Base-by-base conservation (phyloP, 1,140 invertebrate genomes). In the Leptonema lineaticorne region DNA sequence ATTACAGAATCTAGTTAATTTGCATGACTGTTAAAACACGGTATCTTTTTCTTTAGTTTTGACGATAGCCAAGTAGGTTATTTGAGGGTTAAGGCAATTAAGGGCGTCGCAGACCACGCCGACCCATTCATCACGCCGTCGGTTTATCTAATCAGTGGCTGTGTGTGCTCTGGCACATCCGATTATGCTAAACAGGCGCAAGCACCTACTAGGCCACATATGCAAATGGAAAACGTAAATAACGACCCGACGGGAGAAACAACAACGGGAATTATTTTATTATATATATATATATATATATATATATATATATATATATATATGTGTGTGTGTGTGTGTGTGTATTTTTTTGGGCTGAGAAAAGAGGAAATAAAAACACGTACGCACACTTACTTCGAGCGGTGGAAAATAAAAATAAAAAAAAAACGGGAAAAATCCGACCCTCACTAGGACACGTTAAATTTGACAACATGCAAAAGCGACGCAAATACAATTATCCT, bases 141-240 rank as follows among this genome's bases (percentile, higher is more conserved):
- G 22, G 50, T 65, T 71, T 71, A 71, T 71, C 69, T 67, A 67
- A 72, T 72, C 70, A 72, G 63, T 69, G 67, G 68, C 65, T 67
- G 69, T 63, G 16, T 45, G 37, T 45, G 37, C 4, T 14, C 11
- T 2, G 16, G 70, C 58, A 72, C 70, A 62, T 72, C 70, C 70
- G 67, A 69, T 72, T 68, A 72, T 67, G 70, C 70, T 69, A 72
- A 72, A 69, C 37, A 56, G 59, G 58, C 58, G 26, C 46, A 48
- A 48, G 46, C 58, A 30, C 58, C 28, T n/a, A n/a, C n/a, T 22
- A 33, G 59, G 56, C 20, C 56, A 58, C 56, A 58, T 62, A 62
- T 62, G 59, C 59, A 62, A 62, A 62, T 62, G 59, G 50, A 62
- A 62, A 62, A 62, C 28, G 59, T 62, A 62, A 62, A 62, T 62